These are phyloP conservation scores for Dryobota labecula DNA, from an alignment of 2,888 invertebrate genomes.

Conservation along the genomic window DNA sequence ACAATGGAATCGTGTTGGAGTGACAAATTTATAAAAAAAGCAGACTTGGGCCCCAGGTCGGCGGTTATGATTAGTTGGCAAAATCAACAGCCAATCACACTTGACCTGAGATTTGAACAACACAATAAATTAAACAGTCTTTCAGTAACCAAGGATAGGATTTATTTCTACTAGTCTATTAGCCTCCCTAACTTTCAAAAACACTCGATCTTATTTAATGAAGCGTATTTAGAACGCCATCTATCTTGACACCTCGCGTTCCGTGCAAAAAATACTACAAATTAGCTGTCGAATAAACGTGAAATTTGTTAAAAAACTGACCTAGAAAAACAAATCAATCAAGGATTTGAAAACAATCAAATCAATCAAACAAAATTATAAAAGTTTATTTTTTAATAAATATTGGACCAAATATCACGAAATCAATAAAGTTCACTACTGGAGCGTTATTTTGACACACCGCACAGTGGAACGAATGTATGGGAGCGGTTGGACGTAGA, in stretches of 20 bases:
- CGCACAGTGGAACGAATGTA: too few species aligned
- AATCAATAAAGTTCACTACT: not conserved
- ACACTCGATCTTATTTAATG: constrained; percentile 54
- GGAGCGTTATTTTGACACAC: too few species aligned
- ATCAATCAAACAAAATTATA: too few species aligned
- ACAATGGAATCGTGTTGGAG: too few species aligned
- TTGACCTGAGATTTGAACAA: not conserved
- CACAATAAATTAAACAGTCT: not conserved
- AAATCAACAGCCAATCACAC: not conserved
- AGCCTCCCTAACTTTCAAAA: constrained; percentile 53
- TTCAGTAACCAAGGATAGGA: not conserved
- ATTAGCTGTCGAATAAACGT: constrained; percentile 20
- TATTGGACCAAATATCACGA: too few species aligned
- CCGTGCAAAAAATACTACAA: constrained; percentile 25
- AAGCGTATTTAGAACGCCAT: constrained; percentile 48
- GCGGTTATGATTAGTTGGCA: not conserved
- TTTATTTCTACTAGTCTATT: constrained; percentile 39
- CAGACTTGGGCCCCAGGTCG: too few species aligned
- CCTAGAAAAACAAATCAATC: constrained; percentile 27
- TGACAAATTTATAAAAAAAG: too few species aligned
- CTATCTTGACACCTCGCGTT: constrained; percentile 41
- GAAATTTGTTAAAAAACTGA: constrained; percentile 17
- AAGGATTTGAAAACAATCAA: constrained; percentile 12
- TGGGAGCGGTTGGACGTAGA: too few species aligned
- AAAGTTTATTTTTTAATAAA: not conserved